These are phyloP conservation scores for Anadara kagoshimensis DNA, from an alignment of 1,140 invertebrate species.

Conservation along the genomic window DNA sequence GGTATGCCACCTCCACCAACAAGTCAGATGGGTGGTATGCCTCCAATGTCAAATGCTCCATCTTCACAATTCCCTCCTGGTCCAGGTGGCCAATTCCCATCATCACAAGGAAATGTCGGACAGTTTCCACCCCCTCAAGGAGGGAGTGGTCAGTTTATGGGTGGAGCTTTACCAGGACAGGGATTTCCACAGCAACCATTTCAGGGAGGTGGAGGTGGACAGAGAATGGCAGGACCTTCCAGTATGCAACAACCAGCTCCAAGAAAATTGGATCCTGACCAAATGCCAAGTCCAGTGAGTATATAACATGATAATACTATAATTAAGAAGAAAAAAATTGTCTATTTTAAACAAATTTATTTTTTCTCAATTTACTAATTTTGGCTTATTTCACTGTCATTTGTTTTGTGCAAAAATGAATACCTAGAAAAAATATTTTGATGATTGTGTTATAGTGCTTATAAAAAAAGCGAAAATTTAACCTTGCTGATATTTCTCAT, in stretches of 20 bases:
- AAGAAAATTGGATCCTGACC: conserved; percentile 90
- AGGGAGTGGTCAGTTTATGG: conserved; percentile 57
- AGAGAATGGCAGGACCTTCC: conserved; percentile 37
- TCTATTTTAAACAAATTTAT: too few relatives aligned
- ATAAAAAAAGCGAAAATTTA: too few relatives aligned
- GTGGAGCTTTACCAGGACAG: conserved; percentile 38
- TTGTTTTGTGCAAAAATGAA: too few relatives aligned
- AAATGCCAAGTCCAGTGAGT: conserved; percentile 96
- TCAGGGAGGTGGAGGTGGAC: conserved; percentile 27
- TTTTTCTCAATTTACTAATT: too few relatives aligned
- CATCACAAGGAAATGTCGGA: conserved; percentile 39
- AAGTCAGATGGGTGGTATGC: conserved; percentile 58
- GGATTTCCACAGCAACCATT: conserved; percentile 29
- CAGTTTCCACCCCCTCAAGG: conserved; percentile 52
- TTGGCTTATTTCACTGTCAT: too few relatives aligned
- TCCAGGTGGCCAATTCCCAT: conserved; percentile 36
- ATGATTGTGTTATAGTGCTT: too few relatives aligned
- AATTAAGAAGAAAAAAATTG: too few relatives aligned
- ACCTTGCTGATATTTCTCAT: too few relatives aligned
- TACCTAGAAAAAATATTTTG: too few relatives aligned
- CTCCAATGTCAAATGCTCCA: conserved; percentile 60
- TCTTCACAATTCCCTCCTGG: conserved; percentile 25
- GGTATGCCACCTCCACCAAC: conserved; percentile 34
- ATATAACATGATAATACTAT: too few relatives aligned
- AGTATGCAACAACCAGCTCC: conserved; percentile 69